Evolutionary conservation across 2,113 vertebrate species (phyloP), one percentile per base, ranked within the genome.

Genomic region (Oplegnathus fasciatus): DNA sequence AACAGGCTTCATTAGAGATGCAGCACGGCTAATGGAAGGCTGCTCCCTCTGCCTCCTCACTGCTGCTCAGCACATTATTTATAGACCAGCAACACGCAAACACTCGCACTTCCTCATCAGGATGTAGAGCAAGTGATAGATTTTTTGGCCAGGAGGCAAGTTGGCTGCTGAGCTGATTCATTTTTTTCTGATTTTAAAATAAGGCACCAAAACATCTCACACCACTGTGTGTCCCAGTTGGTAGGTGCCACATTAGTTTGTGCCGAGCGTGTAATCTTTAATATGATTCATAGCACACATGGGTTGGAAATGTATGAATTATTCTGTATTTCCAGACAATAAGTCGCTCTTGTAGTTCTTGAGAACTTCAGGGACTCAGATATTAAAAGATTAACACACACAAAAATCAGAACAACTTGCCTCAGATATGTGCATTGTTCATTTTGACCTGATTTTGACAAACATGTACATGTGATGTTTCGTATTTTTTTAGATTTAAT

Each of bases 1-100:
- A 89, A 69, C 72, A 83, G 84, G 73, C 84, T 71, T 91, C 83
- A 84, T 91, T 94, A 89, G 88, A 75, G 81, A 87, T 67, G 81
- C 44, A 68, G 65, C 65, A n/a, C 50, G 15, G 61, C 66, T 91
- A 86, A 89, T 82, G 88, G 75, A 73, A 69, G 83, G 71, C 55
- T 71, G 80, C 89, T 90, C 82, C 71, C 85, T 70, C 85, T 86
- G 86, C 78, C 46, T 69, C 48, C 61, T 86, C 82, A 75, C 76
- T 66, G 30, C 58, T 40, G 50, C 77, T 6, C 11, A 40, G 10
- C 70, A 17, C 61, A 50, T 79, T 80, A 85, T 90, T 90, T 68
- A 88, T 75, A 83, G 64, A 69, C 37, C 44, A 18, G 26, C 58
- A 72, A 54, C 67, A 73, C 57, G 58, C 28, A 24, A 46, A 54